phyloP scores from a whole-genome alignment of 2,113 vertebrate genomes.

The Periophthalmodon schlosseri region DNA sequence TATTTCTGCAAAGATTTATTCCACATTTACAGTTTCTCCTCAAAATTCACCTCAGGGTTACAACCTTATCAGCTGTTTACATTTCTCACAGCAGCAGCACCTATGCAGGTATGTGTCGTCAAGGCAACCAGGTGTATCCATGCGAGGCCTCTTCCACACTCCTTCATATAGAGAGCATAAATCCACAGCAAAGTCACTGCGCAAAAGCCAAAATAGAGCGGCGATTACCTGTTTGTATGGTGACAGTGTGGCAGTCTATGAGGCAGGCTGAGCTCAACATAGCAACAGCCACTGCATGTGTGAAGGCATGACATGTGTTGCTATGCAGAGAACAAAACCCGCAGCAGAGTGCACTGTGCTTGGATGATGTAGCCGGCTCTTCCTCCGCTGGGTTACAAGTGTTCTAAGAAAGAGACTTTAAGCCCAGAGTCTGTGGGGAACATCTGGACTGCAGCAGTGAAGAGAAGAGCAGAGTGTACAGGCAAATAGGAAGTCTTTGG shows the following conservation, averaged over 20 bases:
- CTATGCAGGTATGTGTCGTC: background rate
- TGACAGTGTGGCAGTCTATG: slow-evolving; percentile 15
- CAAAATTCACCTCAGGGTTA: background rate
- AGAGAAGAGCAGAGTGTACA: slow-evolving; percentile 19
- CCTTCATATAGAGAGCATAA: slow-evolving; percentile 20
- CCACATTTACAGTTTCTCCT: background rate
- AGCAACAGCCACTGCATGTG: slow-evolving; percentile 10
- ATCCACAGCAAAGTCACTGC: slow-evolving; percentile 13
- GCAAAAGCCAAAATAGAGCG: slow-evolving; percentile 23
- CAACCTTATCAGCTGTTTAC: slow-evolving; percentile 7
- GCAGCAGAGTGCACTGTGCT: background rate
- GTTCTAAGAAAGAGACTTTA: slow-evolving; percentile 32
- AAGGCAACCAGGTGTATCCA: slow-evolving; percentile 5
- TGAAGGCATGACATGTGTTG: slow-evolving; percentile 32
- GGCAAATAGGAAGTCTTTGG: slow-evolving; percentile 42
- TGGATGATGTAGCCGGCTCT: slow-evolving; percentile 7
- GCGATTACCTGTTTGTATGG: slow-evolving; percentile 23
- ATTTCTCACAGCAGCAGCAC: background rate
- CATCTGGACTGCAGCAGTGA: slow-evolving; percentile 56
- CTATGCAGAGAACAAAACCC: slow-evolving; percentile 1
- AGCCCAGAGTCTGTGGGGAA: slow-evolving; percentile 14
- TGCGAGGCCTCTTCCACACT: background rate
- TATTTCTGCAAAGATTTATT: background rate
- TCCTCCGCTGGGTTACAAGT: slow-evolving; percentile 30
- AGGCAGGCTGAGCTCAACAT: slow-evolving; percentile 5